These are phyloP conservation scores for Parnassius mnemosyne DNA, from an alignment of 2,888 invertebrate genomes.

Conservation along the genomic window DNA sequence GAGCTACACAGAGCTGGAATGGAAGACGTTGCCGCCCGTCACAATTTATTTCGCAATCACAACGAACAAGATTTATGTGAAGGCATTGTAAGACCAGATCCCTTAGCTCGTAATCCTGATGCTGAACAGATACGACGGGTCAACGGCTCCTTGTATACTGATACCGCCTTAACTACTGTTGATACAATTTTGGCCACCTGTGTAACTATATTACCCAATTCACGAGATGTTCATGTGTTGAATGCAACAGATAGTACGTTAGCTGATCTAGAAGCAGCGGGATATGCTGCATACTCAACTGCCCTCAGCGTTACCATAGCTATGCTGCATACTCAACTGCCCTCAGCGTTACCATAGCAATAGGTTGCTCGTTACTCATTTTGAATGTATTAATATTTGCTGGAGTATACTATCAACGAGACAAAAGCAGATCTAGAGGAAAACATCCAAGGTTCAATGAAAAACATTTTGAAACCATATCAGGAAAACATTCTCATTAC, in stretches of 20 bases:
- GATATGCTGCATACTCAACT: constrained; percentile 87
- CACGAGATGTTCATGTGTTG: constrained; percentile 70
- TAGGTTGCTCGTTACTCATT: constrained; percentile 89
- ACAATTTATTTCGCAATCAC: constrained; percentile 94
- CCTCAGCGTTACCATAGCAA: constrained; percentile 88
- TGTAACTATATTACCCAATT: constrained; percentile 82
- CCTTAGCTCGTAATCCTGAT: constrained; percentile 83
- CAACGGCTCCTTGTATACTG: constrained; percentile 72
- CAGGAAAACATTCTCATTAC: constrained; percentile 89
- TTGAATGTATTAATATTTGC: constrained; percentile 91
- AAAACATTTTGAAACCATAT: constrained; percentile 87
- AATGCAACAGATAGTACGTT: constrained; percentile 85
- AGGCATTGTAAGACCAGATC: constrained; percentile 92
- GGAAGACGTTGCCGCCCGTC: constrained; percentile 92
- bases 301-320: constrained; percentile 88
- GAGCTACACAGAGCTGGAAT: constrained; percentile 93
- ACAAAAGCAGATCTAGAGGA: constrained; percentile 85
- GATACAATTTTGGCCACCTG: constrained; percentile 87
- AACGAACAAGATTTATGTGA: constrained; percentile 94
- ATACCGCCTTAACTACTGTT: constrained; percentile 84
- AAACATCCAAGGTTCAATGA: constrained; percentile 87
- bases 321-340: too few species aligned
- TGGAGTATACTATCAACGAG: constrained; percentile 90
- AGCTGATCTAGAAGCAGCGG: constrained; percentile 89
- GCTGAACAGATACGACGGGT: constrained; percentile 81